Percentiles rank a stretch among this genome's conserved stretches.
Evolutionary conservation across 2,113 vertebrate genomes (phyloP).

Genomic region (Hippolais icterina): DNA sequence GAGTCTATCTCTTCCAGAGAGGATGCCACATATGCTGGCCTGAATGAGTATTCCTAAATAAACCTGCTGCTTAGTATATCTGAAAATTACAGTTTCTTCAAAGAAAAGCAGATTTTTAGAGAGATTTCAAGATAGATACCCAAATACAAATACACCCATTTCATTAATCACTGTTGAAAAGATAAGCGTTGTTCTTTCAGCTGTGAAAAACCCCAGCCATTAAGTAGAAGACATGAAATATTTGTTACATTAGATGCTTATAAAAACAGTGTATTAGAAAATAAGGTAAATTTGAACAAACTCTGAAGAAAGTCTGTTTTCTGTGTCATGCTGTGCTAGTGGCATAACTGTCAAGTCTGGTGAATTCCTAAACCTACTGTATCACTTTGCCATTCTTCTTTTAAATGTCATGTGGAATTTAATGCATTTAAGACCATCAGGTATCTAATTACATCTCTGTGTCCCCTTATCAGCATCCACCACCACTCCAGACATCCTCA

Average conservation of each 20-base stretch:
- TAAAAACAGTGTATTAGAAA: not conserved
- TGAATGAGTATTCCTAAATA: not conserved
- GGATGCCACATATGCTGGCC: too few relatives aligned
- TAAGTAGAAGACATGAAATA: not conserved
- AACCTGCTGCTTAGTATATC: not conserved
- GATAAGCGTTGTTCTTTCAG: not conserved
- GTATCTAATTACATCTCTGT: not conserved
- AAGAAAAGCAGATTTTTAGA: not conserved
- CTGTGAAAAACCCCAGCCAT: not conserved
- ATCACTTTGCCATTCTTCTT: not conserved
- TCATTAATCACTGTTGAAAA: not conserved
- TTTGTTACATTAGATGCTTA: not conserved
- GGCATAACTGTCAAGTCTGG: not conserved
- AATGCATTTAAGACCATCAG: not conserved
- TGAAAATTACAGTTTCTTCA: not conserved
- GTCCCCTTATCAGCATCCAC: not conserved
- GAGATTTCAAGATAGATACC: not conserved
- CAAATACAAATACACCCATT: not conserved
- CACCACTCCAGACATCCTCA: not conserved
- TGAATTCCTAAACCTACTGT: not conserved
- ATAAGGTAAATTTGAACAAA: not conserved
- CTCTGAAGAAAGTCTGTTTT: not conserved
- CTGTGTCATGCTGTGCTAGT: not conserved
- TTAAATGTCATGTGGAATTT: not conserved
- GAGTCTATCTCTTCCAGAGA: not conserved